These are phyloP conservation scores for Pantherophis guttatus DNA, from an alignment of 2,113 vertebrate genomes.

Conservation along the genomic window DNA sequence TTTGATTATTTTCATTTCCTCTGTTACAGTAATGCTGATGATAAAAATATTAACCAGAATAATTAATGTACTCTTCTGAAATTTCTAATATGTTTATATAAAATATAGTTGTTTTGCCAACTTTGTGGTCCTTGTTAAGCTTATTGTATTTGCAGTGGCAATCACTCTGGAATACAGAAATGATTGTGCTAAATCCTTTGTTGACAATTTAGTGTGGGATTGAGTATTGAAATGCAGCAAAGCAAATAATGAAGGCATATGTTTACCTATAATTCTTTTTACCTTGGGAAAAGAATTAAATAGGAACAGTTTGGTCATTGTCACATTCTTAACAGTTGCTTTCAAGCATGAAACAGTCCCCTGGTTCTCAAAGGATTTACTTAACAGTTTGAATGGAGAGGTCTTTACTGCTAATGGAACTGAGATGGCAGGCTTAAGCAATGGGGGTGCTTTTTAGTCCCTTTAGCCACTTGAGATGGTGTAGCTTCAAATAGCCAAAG, in stretches of 20 bases:
- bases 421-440: slow-evolving; percentile 80
- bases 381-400: slow-evolving; percentile 81
- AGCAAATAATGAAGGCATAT: slow-evolving; percentile 91
- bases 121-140: slow-evolving; percentile 66
- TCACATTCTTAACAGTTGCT: slow-evolving; percentile 88
- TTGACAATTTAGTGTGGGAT: slow-evolving; percentile 77
- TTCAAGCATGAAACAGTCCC: slow-evolving; percentile 85
- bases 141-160: slow-evolving; percentile 68
- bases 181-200: slow-evolving; percentile 78
- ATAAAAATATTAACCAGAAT: slow-evolving; percentile 18
- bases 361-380: slow-evolving; percentile 79
- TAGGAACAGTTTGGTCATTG: slow-evolving; percentile 88
- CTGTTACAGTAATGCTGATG: background rate
- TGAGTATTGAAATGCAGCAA: slow-evolving; percentile 86
- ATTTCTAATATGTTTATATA: slow-evolving; percentile 51
- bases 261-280: slow-evolving; percentile 91
- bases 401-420: slow-evolving; percentile 85
- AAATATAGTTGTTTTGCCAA: slow-evolving; percentile 59
- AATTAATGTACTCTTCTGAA: slow-evolving; percentile 49
- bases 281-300: slow-evolving; percentile 90
- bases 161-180: slow-evolving; percentile 73
- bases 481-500: slow-evolving; percentile 79
- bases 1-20: background rate
- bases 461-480: slow-evolving; percentile 83
- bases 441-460: slow-evolving; percentile 78